These are phyloP conservation scores for Andrena bucephala DNA, from an alignment of 2,888 invertebrate genomes.

Conservation along the genomic window DNA sequence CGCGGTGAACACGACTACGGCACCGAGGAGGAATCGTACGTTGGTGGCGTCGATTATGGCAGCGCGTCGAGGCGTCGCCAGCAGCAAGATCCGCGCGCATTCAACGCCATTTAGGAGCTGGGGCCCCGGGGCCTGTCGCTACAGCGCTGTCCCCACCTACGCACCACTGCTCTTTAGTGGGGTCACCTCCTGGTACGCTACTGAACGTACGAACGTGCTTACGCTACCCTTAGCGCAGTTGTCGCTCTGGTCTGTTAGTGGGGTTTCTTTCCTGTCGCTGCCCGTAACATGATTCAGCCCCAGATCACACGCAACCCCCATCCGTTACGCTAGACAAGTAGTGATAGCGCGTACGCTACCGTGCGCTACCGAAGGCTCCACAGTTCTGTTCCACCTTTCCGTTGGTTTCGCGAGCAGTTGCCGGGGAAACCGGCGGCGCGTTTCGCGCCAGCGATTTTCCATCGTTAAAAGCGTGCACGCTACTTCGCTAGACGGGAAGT, in stretches of 20 bases:
- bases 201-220: conserved; percentile 80
- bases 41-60: conserved; percentile 86
- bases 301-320: conserved; percentile 30
- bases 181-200: conserved; percentile 68
- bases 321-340: conserved; percentile 14
- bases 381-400: background rate
- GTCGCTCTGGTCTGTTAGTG: conserved; percentile 70
- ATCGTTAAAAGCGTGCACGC: conserved; percentile 43
- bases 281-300: conserved; percentile 31
- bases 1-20: conserved; percentile 84
- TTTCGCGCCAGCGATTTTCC: conserved; percentile 1
- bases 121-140: conserved; percentile 85
- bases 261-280: conserved; percentile 71
- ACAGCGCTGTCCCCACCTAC: conserved; percentile 84
- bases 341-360: conserved; percentile 14
- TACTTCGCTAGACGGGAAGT: background rate
- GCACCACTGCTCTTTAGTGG: conserved; percentile 83
- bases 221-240: conserved; percentile 62
- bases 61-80: conserved; percentile 87
- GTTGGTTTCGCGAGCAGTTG: background rate
- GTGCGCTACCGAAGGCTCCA: conserved; percentile 6
- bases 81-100: conserved; percentile 86
- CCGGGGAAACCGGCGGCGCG: background rate
- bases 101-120: conserved; percentile 90
- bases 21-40: conserved; percentile 85